These are phyloP conservation scores for Otocyon megalotis DNA, from an alignment of 2,113 vertebrate species.

Conservation along the genomic window DNA sequence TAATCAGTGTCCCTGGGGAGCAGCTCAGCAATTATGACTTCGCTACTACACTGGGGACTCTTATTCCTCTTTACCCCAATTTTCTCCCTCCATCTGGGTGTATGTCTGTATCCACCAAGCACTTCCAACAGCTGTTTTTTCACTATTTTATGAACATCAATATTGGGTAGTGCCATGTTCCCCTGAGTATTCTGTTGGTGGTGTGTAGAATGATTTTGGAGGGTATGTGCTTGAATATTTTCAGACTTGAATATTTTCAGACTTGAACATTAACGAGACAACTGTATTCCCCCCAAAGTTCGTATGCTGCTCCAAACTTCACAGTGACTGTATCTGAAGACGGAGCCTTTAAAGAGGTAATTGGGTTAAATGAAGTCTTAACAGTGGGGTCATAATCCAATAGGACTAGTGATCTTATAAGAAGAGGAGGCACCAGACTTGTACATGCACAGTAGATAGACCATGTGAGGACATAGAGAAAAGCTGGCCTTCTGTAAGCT, in stretches of 20 bases:
- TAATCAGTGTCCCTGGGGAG: constrained; percentile 15
- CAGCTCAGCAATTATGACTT: not conserved
- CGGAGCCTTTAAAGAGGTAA: not conserved
- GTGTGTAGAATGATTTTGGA: not conserved
- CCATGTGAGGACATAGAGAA: fast-evolving
- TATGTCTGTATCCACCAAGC: not conserved
- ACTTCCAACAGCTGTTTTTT: not conserved
- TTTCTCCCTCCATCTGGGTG: not conserved
- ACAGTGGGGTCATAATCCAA: not conserved
- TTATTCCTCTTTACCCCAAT: not conserved
- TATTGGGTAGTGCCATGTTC: fast-evolving
- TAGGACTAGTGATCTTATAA: not conserved
- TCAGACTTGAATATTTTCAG: not conserved
- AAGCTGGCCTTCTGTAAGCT: not conserved
- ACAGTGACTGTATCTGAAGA: not conserved
- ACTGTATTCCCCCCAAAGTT: not conserved
- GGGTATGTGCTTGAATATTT: not conserved
- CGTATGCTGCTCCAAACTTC: not conserved
- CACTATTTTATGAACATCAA: fast-evolving
- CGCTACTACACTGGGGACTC: not conserved
- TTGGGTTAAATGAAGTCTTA: not conserved
- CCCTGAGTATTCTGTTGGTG: not conserved
- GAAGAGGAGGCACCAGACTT: not conserved
- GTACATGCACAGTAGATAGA: fast-evolving
- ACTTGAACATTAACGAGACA: not conserved